These are phyloP conservation scores for Dallia pectoralis DNA, from an alignment of 2,797 vertebrate species.

Conservation along the genomic window DNA sequence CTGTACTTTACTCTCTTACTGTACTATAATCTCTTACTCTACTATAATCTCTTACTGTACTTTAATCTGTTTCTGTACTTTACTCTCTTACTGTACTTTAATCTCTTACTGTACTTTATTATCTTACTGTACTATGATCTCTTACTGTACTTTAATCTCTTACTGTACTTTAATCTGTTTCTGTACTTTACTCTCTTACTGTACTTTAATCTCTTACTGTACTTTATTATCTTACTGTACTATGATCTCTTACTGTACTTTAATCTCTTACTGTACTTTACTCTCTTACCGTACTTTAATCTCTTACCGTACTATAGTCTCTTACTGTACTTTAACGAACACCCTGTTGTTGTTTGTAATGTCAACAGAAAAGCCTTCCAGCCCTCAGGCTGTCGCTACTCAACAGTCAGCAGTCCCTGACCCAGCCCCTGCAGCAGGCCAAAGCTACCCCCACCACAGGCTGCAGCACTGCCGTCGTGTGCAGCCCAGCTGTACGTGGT, in stretches of 20 bases:
- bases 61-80: too few species aligned
- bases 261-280: background rate
- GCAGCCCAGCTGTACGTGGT: constrained; percentile 73
- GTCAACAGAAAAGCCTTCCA: constrained; percentile 86
- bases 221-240: too few species aligned
- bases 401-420: constrained; percentile 82
- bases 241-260: constrained; percentile 2
- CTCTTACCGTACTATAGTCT: constrained; percentile 2
- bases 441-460: constrained; percentile 66
- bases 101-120: background rate
- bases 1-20: background rate
- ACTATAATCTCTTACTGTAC: constrained; percentile 5
- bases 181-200: too few species aligned
- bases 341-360: constrained; percentile 8
- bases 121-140: too few species aligned
- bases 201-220: background rate
- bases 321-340: background rate
- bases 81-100: constrained; percentile 1
- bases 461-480: constrained; percentile 63
- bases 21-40: too few species aligned
- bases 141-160: constrained; percentile 2
- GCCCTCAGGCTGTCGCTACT: constrained; percentile 84
- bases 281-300: background rate
- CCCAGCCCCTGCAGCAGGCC: constrained; percentile 71
- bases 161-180: background rate